Base-by-base conservation (phyloP, 1,140 invertebrate genomes). In the Hypothenemus hampei region DNA sequence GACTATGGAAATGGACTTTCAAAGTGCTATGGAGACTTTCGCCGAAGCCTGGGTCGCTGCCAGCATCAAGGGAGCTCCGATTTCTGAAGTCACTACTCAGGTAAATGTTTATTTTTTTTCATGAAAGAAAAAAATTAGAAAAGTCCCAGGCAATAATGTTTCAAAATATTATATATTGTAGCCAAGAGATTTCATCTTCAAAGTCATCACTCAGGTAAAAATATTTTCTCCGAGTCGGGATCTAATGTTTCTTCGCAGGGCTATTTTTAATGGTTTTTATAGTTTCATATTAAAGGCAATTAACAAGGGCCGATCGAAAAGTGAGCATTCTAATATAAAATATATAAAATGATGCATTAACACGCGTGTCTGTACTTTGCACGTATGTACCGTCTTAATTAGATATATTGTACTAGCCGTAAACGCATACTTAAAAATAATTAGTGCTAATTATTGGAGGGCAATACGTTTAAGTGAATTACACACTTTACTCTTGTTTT, bases 11-110 rank as follows among this genome's bases (percentile, higher is more conserved):
- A 95, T 95, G 91, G 91, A 94, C 86, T 93, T 93, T 82, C 90
- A 93, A 78, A 92, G 90, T 80, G 91, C 91, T 60, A 93, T 95
- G 91, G 91, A 96, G 78, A 94, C 91, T 59, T 95, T 96, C 73
- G 91, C 91, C 44, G 93, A 95, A 77, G 91, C 92, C 59, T 96
- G 93, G 93, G 89, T 93, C 64, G 91, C 91, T 51, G 91, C 91
- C 69, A 94, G 93, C 72, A 87, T 87, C 63, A 88, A 89, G 69
- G 77, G 77, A 55, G 75, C 76, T 62, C 72, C 68, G 5, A 66
- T 74, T 5, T 71, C 69, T 41, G 77, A 78, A 60, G 69, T 70
- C 19, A 39, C 78, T 58, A 74, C 78, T 62, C 83, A 84, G 81
- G 82, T 84, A 62, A 43, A 11, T 15, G 3, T 31, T 31, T 31